Conservation (phyloP, 2,797 vertebrate species). For the Corythornis leucogaster region DNA sequence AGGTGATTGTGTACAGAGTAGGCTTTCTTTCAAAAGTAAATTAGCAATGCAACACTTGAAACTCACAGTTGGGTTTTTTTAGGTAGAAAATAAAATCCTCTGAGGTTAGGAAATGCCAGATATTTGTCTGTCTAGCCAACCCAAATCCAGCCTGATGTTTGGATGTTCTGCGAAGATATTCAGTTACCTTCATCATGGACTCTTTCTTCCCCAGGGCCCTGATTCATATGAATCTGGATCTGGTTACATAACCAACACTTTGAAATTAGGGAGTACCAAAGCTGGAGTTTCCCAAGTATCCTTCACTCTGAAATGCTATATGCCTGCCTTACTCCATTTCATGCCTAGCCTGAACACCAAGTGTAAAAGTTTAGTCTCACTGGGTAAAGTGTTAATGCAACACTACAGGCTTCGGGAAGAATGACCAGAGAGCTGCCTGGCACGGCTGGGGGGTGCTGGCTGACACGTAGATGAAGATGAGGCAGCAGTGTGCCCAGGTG, state of each 20-base stretch:
- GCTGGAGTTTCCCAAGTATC: neutral
- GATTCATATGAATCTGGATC: neutral
- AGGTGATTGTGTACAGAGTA: neutral
- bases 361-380: neutral
- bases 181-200: neutral
- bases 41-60: neutral
- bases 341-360: neutral
- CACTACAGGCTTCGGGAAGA: too few species aligned
- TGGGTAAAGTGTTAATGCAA: neutral
- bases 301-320: neutral
- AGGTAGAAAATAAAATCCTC: neutral
- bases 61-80: neutral
- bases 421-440: too few species aligned
- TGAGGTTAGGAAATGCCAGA: neutral
- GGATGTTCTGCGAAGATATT: neutral
- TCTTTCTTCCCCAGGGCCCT: neutral
- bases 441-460: too few species aligned
- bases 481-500: too few species aligned
- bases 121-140: neutral
- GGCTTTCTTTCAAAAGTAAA: neutral
- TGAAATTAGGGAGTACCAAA: conserved; percentile 9
- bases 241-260: conserved; percentile 19
- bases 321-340: neutral
- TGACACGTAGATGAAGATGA: too few species aligned
- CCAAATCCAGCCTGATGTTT: neutral